Percentiles rank a stretch among this genome's conserved stretches.
Evolutionary conservation across 2,888 invertebrate species (phyloP).

Genomic region (Lithodes maja): DNA sequence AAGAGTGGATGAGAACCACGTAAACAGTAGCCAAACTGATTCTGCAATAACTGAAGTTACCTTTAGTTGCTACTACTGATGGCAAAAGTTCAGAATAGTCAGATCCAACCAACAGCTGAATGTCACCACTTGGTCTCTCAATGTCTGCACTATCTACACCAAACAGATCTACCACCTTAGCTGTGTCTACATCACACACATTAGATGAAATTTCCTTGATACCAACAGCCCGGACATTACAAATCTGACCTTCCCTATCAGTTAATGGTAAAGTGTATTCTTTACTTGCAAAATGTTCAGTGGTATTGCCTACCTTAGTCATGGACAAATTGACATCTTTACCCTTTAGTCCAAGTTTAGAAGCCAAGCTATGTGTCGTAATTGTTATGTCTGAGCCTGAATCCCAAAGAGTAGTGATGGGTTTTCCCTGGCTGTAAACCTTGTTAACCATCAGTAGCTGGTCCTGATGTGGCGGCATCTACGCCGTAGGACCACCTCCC

Average conservation of each 20-base stretch:
- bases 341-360: not conserved
- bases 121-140: not conserved
- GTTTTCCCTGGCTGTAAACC: not conserved
- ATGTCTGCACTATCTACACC: not conserved
- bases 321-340: not conserved
- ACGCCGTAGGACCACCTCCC: no score
- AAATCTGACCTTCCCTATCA: not conserved
- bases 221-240: not conserved
- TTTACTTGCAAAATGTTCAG: not conserved
- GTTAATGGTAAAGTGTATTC: conserved; percentile 10
- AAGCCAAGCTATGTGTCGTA: conserved; percentile 18
- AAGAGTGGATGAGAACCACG: conserved; percentile 1
- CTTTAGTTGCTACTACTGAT: not conserved
- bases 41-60: conserved; percentile 14
- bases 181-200: not conserved
- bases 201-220: conserved; percentile 23
- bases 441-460: not conserved
- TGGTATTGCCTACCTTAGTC: conserved; percentile 30
- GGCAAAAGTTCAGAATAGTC: conserved; percentile 11
- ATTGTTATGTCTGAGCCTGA: conserved; percentile 13
- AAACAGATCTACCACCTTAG: not conserved
- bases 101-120: conserved; percentile 14
- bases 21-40: conserved; percentile 12
- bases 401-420: conserved; percentile 12
- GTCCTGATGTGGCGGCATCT: no score